Conservation (phyloP, 2,797 vertebrate genomes). For the Gastrophryne carolinensis region DNA sequence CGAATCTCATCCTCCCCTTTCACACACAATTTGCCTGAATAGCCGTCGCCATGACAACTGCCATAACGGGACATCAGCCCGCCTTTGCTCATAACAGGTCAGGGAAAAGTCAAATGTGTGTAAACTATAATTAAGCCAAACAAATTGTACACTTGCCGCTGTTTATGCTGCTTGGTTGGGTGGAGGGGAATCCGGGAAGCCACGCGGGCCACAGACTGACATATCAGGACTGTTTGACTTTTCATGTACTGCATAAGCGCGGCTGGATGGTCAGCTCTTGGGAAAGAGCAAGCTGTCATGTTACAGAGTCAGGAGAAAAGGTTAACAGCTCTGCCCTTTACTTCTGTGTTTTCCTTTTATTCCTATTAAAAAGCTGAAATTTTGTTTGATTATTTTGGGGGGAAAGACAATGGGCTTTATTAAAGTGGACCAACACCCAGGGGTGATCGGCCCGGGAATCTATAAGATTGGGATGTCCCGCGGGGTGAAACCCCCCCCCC, state of each 20-base stretch:
- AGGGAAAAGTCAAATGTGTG: conserved; percentile 1
- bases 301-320: neutral
- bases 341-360: neutral
- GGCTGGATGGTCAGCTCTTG: neutral
- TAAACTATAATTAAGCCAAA: conserved; percentile 16
- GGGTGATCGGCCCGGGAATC: too few species aligned
- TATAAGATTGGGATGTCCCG: too few species aligned
- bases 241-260: too few species aligned
- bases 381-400: neutral
- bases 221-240: too few species aligned
- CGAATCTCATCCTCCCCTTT: neutral
- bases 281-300: conserved; percentile 29
- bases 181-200: too few species aligned
- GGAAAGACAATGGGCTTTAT: too few species aligned
- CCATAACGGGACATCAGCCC: conserved; percentile 14
- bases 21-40: neutral
- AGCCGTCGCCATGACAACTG: conserved; percentile 14
- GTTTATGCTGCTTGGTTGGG: too few species aligned
- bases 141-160: neutral
- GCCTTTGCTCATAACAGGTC: neutral
- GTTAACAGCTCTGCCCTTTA: conserved; percentile 19
- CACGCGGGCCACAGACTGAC: too few species aligned
- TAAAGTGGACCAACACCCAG: too few species aligned
- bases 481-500: too few species aligned
- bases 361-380: neutral